Evolutionary conservation across 2,797 vertebrate species (phyloP), one percentile per base, ranked within the genome.

Genomic region (Ptychadena robeensis): DNA sequence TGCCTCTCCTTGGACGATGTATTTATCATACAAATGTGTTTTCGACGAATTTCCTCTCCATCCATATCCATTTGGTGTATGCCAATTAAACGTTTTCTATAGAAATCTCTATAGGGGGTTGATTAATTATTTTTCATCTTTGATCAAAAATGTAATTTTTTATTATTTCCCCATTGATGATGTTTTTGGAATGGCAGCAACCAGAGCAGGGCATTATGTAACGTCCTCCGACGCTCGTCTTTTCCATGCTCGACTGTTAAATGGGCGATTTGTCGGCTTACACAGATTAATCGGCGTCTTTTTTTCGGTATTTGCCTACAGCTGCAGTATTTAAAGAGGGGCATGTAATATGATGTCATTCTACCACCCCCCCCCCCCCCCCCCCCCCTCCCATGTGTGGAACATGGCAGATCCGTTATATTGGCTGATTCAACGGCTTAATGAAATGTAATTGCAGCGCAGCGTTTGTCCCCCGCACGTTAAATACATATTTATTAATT

Each of bases 321-420:
- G 44, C 78, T 38, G 68, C 78, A 64, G 78, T 37, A 34, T 71
- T 71, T 80, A 38, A 32, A 61, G 37, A 61, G 27, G 27, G 28
- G 25, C 34, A 71, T 71, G 18, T 61, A 63, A 31, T 27, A 63
- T 79, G 76, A 79, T 63, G 78, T 71, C 78, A 80, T 68, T 44
- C 32, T 37, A 38, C 71, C 5, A 80, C 59, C 53, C 67, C 32
- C 14, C 57, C 18, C n/a, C 28, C 30, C n/a, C n/a, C n/a, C n/a
- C n/a, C n/a, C n/a, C n/a, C n/a, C n/a, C n/a, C n/a, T n/a, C n/a
- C n/a, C n/a, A n/a, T 53, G 5, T 22, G 44, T 53, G 18, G 15
- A 53, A 11, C 59, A 28, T 28, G 4, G 25, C 59, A 25, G 25
- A 61, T 61, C 9, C 10, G 10, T 61, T 61, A n/a, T 18, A 53